Conservation (phyloP, 1,140 invertebrate genomes). For the Drosophila suzukii region DNA sequence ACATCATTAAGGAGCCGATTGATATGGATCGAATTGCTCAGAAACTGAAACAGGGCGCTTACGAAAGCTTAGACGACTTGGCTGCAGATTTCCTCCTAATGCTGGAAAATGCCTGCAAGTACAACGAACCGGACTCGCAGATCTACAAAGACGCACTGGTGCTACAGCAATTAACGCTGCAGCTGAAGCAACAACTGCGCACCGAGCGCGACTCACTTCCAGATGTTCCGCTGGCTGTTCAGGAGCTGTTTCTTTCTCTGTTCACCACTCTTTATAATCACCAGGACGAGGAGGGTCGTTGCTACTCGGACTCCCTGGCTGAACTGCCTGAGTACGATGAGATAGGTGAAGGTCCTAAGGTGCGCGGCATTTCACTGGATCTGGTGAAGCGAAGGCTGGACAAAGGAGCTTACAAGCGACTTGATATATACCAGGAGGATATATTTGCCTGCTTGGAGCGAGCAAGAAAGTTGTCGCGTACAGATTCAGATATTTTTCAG, state of each 20-base stretch:
- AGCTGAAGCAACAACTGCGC: conserved; percentile 94
- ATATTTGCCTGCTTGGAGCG: conserved; percentile 97
- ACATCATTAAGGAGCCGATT: conserved; percentile 98
- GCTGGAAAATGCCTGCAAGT: conserved; percentile 99
- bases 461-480: conserved; percentile 93
- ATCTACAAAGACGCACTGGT: conserved; percentile 99
- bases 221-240: conserved; percentile 94
- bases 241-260: conserved; percentile 95
- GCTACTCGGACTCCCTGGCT: conserved; percentile 97
- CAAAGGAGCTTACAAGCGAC: conserved; percentile 94
- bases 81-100: conserved; percentile 97
- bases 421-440: conserved; percentile 98
- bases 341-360: conserved; percentile 87
- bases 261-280: conserved; percentile 98
- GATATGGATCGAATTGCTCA: conserved; percentile 98
- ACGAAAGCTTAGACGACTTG: conserved; percentile 95
- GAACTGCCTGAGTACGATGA: conserved; percentile 96
- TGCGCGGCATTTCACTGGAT: conserved; percentile 92
- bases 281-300: conserved; percentile 97
- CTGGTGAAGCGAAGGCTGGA: conserved; percentile 94
- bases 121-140: conserved; percentile 99
- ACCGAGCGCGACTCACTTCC: conserved; percentile 93
- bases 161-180: conserved; percentile 95
- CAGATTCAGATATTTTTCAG: conserved; percentile 95
- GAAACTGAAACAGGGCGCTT: conserved; percentile 91